Base-by-base conservation (phyloP, 1,140 invertebrate genomes). In the Anthonomus grandis region DNA sequence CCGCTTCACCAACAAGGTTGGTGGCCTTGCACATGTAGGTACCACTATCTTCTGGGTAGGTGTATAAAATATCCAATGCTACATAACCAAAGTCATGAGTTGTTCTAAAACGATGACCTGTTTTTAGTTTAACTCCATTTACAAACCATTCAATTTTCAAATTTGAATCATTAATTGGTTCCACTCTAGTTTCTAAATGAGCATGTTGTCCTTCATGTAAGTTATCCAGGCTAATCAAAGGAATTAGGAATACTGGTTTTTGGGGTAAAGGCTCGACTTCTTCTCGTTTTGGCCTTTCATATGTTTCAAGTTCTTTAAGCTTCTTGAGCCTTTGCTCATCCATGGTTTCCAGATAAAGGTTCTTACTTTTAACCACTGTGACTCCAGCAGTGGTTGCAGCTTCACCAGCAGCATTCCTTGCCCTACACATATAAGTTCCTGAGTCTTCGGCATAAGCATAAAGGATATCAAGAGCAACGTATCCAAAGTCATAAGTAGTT, bases 1-100 rank as follows among this genome's bases (percentile, higher is more conserved):
- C 87, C 59, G 92, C 93, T 81, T 95, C 90, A 49, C 95, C 95
- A 63, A 91, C 81, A 53, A 85, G 76, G 72, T 97, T 97, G 5
- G 87, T 93, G 25, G 95, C 95, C 73, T 90, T 89, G 77, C 93
- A 95, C 81, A 93, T 93, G 74, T 97, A 97, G 9, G 90, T 93
- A 56, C 93, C 92, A 55, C 89, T 89, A 75, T 97, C 95, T 78
- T 97, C 94, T 41, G 90, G 81, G 72, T 95, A 97, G 1, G 90
- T 85, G 73, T 96, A 96, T 8, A 97, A 76, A 66, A 98, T 90
- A 73, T 97, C 94, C 50, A 97, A 79, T 41, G 93, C 90, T 24
- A 97, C 94, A 72, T 96, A 97, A 25, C 94, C 94, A 73, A 97
- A 97, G 70, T 98, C 94, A 75, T 97, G 91, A 17, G 90, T 91